Base-by-base conservation (phyloP, 2,797 vertebrate species). In the Chaetodon trifasciatus region DNA sequence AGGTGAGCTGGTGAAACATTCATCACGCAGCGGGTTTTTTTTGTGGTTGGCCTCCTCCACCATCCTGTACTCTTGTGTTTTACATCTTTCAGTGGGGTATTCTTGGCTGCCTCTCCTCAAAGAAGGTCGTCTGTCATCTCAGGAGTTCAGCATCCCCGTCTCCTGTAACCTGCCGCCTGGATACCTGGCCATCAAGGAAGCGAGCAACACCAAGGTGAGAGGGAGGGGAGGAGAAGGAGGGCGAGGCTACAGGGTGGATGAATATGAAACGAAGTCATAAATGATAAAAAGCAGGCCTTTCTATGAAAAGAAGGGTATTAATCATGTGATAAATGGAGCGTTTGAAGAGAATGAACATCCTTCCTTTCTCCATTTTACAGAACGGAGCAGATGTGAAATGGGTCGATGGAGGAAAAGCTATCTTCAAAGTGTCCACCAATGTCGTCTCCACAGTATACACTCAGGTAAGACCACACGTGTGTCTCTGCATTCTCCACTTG, bases 401-500 rank as follows among this genome's bases (percentile, higher is more conserved):
- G 98, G 97, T 99, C 0, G 98, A 99, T 57, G 94, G 97, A 76
- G 98, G 97, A 67, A 99, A 99, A 92, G 86, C 96, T 2, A 96
- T 99, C 85, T 99, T 98, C 92, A 98, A 96, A 94, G 95, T 99
- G 46, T 96, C 97, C 9, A 97, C 97, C 35, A 95, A 97, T 39
- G 95, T 98, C 57, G 95, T 98, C 52, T 99, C 98, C 10, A 99
- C 98, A 76, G 96, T 99, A 71, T 98, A 99, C 83, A 98, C 98
- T 96, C 98, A 99, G 97, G 98, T 99, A 87, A 92, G 89, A 44
- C 40, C 5, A 4, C 6, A 21, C 19, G 63, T 79, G 63, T 79
- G 19, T 75, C 35, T 67, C 62, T 69, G 23, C 3, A 40, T 57
- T 76, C 61, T 65, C 15, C 2, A 5, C 8, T 35, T 0, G 0